These are phyloP conservation scores for Eulemur mongoz DNA, from an alignment of 2,797 vertebrate genomes.

Conservation along the genomic window DNA sequence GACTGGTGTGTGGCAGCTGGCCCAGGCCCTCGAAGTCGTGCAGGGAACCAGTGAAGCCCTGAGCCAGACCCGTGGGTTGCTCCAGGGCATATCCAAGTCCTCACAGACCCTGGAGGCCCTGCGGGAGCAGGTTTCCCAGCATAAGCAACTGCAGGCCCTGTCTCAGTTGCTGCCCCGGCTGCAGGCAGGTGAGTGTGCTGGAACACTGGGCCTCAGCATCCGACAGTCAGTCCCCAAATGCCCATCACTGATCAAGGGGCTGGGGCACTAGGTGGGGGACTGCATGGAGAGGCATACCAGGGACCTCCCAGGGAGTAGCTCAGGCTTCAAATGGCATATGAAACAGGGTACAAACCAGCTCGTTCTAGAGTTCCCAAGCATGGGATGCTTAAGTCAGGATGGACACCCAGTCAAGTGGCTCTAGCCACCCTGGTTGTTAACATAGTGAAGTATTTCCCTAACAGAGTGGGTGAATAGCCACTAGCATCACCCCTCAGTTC, in stretches of 20 bases:
- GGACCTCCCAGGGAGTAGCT: not conserved
- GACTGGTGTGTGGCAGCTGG: constrained; percentile 92
- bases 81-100: constrained; percentile 80
- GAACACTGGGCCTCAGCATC: not conserved
- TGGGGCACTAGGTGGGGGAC: not conserved
- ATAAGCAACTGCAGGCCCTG: constrained; percentile 89
- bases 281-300: not conserved
- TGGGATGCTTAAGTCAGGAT: not conserved
- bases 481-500: not conserved
- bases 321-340: not conserved
- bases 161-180: constrained; percentile 93
- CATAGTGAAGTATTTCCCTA: not conserved
- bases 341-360: not conserved
- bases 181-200: constrained; percentile 88
- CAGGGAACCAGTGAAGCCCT: constrained; percentile 87
- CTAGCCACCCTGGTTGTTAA: not conserved
- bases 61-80: constrained; percentile 84
- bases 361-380: not conserved
- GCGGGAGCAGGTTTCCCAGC: constrained; percentile 85
- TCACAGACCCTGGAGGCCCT: constrained; percentile 87
- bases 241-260: not conserved
- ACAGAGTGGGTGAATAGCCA: not conserved
- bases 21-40: constrained; percentile 87
- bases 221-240: not conserved
- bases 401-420: not conserved